Conservation (phyloP, 2,113 vertebrate species). For the Ciconia maguari region DNA sequence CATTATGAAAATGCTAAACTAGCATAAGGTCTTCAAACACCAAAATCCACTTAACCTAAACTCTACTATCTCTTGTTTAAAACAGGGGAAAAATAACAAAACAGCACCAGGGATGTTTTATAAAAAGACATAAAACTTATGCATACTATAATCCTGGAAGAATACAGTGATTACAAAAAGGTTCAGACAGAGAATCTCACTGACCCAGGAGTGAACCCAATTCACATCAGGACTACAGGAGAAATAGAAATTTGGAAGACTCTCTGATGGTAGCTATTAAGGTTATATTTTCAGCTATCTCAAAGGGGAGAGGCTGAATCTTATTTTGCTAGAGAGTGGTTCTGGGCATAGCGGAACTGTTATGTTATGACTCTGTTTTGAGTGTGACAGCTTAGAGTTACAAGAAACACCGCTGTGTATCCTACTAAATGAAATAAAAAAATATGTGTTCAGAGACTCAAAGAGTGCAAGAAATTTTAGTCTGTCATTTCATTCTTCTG, state of each 20-base stretch:
- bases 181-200: neutral
- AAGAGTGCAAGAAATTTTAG: neutral
- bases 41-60: neutral
- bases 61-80: neutral
- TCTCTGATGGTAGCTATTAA: neutral
- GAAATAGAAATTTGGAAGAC: neutral
- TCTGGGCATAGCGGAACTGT: conserved; percentile 20
- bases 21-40: neutral
- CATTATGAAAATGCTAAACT: neutral
- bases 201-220: neutral
- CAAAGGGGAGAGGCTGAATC: neutral
- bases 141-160: neutral
- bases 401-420: neutral
- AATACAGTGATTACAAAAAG: neutral
- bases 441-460: neutral
- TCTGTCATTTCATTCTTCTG: neutral
- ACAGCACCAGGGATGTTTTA: neutral
- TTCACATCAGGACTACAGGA: neutral
- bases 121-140: neutral
- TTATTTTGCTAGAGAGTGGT: neutral
- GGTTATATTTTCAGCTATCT: neutral
- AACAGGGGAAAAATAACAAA: neutral
- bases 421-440: conserved; percentile 25
- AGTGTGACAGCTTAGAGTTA: conserved; percentile 15
- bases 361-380: neutral